Percentiles rank a stretch among this genome's conserved stretches.
phyloP scores from a whole-genome alignment of 2,888 invertebrate genomes.

The Dasypolia templi region DNA sequence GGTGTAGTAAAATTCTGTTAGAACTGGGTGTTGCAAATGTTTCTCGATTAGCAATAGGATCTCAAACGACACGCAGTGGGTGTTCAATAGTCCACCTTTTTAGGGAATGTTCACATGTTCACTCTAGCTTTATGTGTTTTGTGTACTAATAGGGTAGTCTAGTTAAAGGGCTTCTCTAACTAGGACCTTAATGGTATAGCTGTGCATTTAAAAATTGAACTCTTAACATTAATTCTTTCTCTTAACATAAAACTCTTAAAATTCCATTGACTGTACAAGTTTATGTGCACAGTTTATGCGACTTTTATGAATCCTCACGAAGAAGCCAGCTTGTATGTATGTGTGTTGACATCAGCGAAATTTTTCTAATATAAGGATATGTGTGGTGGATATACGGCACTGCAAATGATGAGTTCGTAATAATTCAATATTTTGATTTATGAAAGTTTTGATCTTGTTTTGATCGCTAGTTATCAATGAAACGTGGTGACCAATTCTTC shows the following conservation, averaged over 20 bases:
- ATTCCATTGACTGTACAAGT: not conserved
- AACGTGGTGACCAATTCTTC: not conserved
- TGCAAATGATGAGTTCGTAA: not conserved
- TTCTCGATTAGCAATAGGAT: conserved; percentile 7
- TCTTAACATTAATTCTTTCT: no score
- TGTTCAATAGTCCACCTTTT: conserved; percentile 36
- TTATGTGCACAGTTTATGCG: conserved; percentile 1
- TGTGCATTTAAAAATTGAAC: no score
- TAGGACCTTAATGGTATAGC: conserved; percentile 2
- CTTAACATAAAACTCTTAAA: no score
- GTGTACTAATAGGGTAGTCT: conserved; percentile 17
- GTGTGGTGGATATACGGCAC: not conserved
- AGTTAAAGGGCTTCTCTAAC: conserved; percentile 13
- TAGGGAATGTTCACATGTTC: conserved; percentile 35
- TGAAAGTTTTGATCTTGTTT: not conserved
- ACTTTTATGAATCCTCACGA: not conserved
- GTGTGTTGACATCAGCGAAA: not conserved
- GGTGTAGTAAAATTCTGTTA: conserved; percentile 20
- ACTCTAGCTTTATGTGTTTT: conserved; percentile 25
- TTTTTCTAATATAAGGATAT: not conserved
- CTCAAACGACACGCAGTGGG: conserved; percentile 26
- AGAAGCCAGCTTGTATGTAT: not conserved
- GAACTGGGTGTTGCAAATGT: conserved; percentile 5
- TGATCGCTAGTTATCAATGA: not conserved
- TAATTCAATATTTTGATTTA: no score